phyloP scores from a whole-genome alignment of 2,113 vertebrate genomes.

The Neodontobutis hainanensis region DNA sequence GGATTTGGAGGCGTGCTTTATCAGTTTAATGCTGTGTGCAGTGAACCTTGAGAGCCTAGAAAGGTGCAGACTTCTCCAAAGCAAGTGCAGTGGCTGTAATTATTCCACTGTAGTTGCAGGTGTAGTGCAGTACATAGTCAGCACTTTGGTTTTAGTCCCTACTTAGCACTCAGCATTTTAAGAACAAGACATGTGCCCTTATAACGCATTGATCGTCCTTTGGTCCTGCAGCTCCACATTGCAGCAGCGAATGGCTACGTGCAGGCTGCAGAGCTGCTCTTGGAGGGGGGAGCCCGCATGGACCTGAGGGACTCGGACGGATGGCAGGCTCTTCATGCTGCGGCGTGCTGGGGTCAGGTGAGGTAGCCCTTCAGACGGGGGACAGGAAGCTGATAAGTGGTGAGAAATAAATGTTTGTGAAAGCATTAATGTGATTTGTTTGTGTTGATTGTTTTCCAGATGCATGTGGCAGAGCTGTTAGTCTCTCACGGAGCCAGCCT shows the following conservation, averaged over 20 bases:
- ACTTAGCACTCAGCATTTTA: slow-evolving; percentile 12
- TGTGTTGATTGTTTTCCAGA: slow-evolving; percentile 75
- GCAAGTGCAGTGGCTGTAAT: neutral
- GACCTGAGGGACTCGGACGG: slow-evolving; percentile 91
- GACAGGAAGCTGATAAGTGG: slow-evolving; percentile 13
- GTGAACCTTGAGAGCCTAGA: neutral
- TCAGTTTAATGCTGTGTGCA: neutral
- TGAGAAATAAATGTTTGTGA: neutral
- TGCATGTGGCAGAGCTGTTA: slow-evolving; percentile 93
- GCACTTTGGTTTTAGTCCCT: slow-evolving; percentile 6
- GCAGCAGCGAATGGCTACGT: slow-evolving; percentile 93
- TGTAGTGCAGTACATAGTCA: slow-evolving; percentile 2
- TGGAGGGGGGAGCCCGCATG: slow-evolving; percentile 89
- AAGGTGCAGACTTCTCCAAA: neutral
- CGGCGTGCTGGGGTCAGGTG: slow-evolving; percentile 98
- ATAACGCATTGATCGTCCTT: slow-evolving; percentile 15
- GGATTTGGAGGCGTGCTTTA: neutral
- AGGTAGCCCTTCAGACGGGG: slow-evolving; percentile 41
- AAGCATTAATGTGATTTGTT: slow-evolving; percentile 1
- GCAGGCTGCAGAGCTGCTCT: slow-evolving; percentile 90
- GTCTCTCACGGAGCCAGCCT: slow-evolving; percentile 95
- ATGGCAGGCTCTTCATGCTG: slow-evolving; percentile 96
- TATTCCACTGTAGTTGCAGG: neutral
- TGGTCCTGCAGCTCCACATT: slow-evolving; percentile 86
- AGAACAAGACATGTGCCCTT: slow-evolving; percentile 9